A percentile compares a stretch with the other conserved stretches of the same genome.
These are phyloP conservation scores for Hyposoter didymator DNA, from an alignment of 2,888 invertebrate species.

Conservation along the genomic window DNA sequence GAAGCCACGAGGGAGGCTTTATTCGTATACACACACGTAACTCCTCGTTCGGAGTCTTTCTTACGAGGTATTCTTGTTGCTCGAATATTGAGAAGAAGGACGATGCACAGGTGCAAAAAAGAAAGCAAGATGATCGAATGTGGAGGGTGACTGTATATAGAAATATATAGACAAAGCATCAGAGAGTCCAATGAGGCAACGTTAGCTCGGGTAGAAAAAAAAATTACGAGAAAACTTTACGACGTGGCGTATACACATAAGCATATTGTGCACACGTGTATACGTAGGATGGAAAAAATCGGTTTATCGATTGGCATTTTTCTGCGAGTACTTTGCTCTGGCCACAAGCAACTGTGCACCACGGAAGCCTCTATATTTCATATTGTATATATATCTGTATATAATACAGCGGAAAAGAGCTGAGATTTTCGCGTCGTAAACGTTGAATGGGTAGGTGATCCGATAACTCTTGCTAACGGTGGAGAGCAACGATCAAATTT, in stretches of 20 bases:
- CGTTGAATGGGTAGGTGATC: constrained; percentile 56
- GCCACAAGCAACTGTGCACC: constrained; percentile 34
- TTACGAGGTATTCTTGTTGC: constrained; percentile 56
- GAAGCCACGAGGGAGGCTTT: constrained; percentile 19
- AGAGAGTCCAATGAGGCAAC: constrained; percentile 44
- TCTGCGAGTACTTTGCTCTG: constrained; percentile 25
- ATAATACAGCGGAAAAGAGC: constrained; percentile 43
- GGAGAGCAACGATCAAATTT: constrained; percentile 37
- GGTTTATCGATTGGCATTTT: constrained; percentile 65
- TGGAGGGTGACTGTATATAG: constrained; percentile 26
- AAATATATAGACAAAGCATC: neutral
- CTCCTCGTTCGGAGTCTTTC: constrained; percentile 22
- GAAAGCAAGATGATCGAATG: neutral
- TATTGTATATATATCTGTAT: neutral
- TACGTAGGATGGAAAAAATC: constrained; percentile 58
- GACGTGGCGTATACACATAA: constrained; percentile 33
- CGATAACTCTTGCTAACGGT: constrained; percentile 58
- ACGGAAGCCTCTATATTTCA: constrained; percentile 40
- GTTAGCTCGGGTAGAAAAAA: constrained; percentile 15
- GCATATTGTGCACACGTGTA: constrained; percentile 1
- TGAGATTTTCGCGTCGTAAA: constrained; percentile 64
- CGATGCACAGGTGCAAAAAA: constrained; percentile 14
- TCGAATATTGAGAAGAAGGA: constrained; percentile 39
- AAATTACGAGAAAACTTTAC: constrained; percentile 62
- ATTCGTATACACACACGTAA: constrained; percentile 18